Conservation (phyloP, 2,888 invertebrate species). For the Trichopria drosophilae region DNA sequence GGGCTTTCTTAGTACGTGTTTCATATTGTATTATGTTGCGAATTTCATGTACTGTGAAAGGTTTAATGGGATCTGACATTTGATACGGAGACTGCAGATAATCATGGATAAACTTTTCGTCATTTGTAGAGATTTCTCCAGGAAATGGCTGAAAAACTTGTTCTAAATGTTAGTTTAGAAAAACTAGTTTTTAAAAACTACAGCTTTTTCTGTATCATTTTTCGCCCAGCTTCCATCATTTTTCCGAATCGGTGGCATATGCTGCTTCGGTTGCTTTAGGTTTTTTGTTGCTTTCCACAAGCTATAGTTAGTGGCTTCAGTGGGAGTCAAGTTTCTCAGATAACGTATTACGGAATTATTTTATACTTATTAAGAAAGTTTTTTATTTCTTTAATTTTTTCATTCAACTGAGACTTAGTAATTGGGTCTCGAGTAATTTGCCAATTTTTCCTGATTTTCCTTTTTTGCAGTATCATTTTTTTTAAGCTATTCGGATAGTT, state of each 20-base stretch:
- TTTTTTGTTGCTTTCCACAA: constrained; percentile 1
- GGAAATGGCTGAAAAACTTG: too few species aligned
- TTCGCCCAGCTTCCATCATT: not conserved
- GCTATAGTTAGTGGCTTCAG: not conserved
- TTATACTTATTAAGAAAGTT: not conserved
- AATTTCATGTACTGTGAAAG: too few species aligned
- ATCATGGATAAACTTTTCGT: too few species aligned
- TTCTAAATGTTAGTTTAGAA: too few species aligned
- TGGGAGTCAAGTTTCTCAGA: not conserved
- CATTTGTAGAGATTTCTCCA: too few species aligned
- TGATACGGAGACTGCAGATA: too few species aligned
- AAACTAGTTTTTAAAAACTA: not conserved
- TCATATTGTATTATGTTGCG: too few species aligned
- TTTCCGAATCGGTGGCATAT: not conserved
- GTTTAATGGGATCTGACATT: too few species aligned
- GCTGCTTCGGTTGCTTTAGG: not conserved
- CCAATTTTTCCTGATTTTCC: not conserved
- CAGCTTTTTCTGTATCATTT: not conserved
- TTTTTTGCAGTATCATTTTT: not conserved
- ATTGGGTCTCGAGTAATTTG: not conserved
- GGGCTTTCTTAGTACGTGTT: not conserved
- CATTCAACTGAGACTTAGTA: not conserved
- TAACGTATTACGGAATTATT: not conserved
- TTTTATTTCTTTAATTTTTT: not conserved
- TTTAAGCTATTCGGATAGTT: constrained; percentile 1